Percentiles rank a stretch among this genome's conserved stretches.
These are phyloP conservation scores for Drosophila chauvacae DNA, from an alignment of 1,140 invertebrate species.

Conservation along the genomic window DNA sequence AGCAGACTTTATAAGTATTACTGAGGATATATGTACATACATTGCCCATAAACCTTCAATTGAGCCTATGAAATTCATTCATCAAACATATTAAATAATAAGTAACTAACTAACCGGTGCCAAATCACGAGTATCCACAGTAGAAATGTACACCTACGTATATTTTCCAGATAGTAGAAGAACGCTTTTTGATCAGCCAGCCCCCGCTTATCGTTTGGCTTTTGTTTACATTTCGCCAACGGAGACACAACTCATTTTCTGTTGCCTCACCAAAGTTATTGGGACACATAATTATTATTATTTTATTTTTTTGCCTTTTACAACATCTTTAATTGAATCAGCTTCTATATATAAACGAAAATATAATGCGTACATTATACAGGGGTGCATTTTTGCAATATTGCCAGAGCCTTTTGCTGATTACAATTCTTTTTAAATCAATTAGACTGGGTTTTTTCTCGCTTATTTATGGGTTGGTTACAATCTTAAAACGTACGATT, in stretches of 20 bases:
- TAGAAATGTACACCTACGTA: neutral
- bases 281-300: slow-evolving; percentile 38
- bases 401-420: slow-evolving; percentile 22
- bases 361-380: slow-evolving; percentile 3
- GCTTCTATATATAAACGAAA: slow-evolving; percentile 24
- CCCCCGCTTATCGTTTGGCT: slow-evolving; percentile 37
- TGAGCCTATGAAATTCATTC: no score
- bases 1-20: no score
- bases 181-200: slow-evolving; percentile 40
- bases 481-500: slow-evolving; percentile 11
- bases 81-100: no score
- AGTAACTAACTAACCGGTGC: neutral
- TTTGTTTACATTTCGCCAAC: slow-evolving; percentile 47
- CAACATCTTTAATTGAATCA: slow-evolving; percentile 64
- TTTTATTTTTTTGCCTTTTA: slow-evolving; percentile 46
- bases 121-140: neutral
- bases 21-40: no score
- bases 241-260: slow-evolving; percentile 55
- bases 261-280: slow-evolving; percentile 71
- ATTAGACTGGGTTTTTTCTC: slow-evolving; percentile 50
- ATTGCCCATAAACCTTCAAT: no score
- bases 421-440: slow-evolving; percentile 62
- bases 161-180: slow-evolving; percentile 1
- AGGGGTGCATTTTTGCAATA: slow-evolving; percentile 42
- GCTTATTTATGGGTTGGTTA: slow-evolving; percentile 42